These are phyloP conservation scores for Siniperca scherzeri DNA, from an alignment of 2,797 vertebrate genomes.

Conservation along the genomic window DNA sequence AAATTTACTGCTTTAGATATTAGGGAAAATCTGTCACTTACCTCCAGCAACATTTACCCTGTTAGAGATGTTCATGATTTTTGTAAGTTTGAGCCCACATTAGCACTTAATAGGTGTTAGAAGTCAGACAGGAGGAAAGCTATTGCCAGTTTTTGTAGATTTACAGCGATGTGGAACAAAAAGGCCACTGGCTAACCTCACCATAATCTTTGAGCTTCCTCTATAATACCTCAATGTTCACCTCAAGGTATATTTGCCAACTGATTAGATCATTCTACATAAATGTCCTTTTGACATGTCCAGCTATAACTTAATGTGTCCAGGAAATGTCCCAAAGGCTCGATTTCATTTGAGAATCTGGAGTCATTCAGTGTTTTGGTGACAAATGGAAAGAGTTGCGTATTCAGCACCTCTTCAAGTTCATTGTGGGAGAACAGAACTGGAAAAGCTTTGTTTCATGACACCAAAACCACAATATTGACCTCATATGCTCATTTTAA, in stretches of 20 bases:
- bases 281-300: conserved; percentile 48
- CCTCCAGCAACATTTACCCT: conserved; percentile 34
- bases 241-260: conserved; percentile 27
- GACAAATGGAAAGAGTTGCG: conserved; percentile 74
- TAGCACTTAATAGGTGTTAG: conserved; percentile 46
- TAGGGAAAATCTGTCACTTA: conserved; percentile 32
- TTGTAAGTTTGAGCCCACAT: conserved; percentile 20
- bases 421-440: conserved; percentile 48
- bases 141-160: conserved; percentile 46
- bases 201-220: conserved; percentile 42
- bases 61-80: conserved; percentile 37
- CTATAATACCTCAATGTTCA: conserved; percentile 44
- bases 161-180: conserved; percentile 44
- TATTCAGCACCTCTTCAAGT: conserved; percentile 52
- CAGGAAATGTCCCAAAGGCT: conserved; percentile 48
- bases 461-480: conserved; percentile 55
- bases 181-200: conserved; percentile 53
- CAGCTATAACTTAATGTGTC: conserved; percentile 34
- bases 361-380: conserved; percentile 43
- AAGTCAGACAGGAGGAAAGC: conserved; percentile 35
- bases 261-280: conserved; percentile 61
- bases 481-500: conserved; percentile 40
- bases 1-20: conserved; percentile 24
- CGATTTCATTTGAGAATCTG: conserved; percentile 44
- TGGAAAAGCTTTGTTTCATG: conserved; percentile 61